Conservation (phyloP, 2,888 invertebrate species). For the Microplitis manilae region DNA sequence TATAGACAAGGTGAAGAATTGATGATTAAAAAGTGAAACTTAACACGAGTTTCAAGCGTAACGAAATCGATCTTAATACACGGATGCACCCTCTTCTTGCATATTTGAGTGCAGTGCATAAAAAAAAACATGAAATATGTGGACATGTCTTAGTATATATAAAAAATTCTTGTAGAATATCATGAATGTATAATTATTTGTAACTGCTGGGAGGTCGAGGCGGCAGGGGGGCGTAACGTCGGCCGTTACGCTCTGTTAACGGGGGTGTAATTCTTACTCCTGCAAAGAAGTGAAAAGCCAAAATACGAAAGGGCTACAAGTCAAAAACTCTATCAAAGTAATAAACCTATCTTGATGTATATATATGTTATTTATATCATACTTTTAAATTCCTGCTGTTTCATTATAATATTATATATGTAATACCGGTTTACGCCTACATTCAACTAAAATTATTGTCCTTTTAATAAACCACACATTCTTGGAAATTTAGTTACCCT, state of each 20-base stretch:
- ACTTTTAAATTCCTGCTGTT: background rate
- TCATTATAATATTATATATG: background rate
- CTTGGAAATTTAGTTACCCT: background rate
- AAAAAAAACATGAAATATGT: background rate
- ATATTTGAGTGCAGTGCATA: conserved; percentile 11
- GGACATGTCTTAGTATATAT: background rate
- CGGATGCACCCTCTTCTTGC: conserved; percentile 20
- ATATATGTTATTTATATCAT: background rate
- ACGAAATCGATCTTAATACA: conserved; percentile 31
- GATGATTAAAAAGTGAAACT: conserved; percentile 18
- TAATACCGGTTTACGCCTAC: background rate
- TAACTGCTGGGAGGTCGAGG: conserved; percentile 60
- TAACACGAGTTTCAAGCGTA: conserved; percentile 21
- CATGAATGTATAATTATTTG: conserved; percentile 65
- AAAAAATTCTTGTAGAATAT: conserved; percentile 48
- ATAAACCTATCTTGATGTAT: conserved; percentile 9
- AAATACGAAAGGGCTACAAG: conserved; percentile 30
- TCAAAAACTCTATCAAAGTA: conserved; percentile 28
- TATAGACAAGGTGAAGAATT: conserved; percentile 29
- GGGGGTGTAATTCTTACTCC: conserved; percentile 54
- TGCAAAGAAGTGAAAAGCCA: conserved; percentile 43
- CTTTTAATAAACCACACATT: background rate
- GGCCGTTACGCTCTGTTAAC: conserved; percentile 65
- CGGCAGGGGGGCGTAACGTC: conserved; percentile 57
- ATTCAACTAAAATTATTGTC: background rate